Evolutionary conservation across 1,140 invertebrate species (phyloP), one percentile per base, ranked within the genome.

Genomic region (Drosophila watanabei): DNA sequence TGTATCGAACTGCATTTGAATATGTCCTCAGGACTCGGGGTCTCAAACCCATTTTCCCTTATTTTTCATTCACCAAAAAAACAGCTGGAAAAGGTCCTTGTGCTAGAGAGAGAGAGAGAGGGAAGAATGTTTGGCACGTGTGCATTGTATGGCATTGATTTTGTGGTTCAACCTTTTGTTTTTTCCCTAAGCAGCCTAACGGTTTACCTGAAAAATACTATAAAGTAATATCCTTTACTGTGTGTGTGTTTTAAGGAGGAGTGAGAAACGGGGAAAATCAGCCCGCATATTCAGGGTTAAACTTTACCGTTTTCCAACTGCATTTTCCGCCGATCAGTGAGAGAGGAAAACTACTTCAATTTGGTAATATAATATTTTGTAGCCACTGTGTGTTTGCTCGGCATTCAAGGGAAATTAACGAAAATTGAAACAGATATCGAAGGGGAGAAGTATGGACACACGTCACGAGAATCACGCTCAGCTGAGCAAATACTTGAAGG

Each of bases 401-500:
- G 65, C 76, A 70, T 79, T 79, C 65, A 68, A 79, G 43, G 60
- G 28, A 81, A 81, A 89, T 85, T 71, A 88, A 76, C 49, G 49
- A 65, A 75, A 68, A 73, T 66, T 66, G 79, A 72, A 88, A 88
- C 59, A 81, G 78, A 89, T 89, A 88, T 70, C 59, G 59, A 5
- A n/a, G 28, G 56, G 45, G 51, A 24, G 48, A 35, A 24, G 18
- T 13, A 35, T 8, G 13, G 18, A 14, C 20, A 79, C 77, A 79
- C 68, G 77, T 79, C 77, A 73, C 59, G 11, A 60, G 62, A 37
- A 45, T 66, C 57, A 64, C 58, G 59, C 63, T 80, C 85, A 88
- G 85, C 85, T 88, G 85, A 39, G 85, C 85, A 88, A 88, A 89
- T 90, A 81, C 78, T 90, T 69, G 72, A 85, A 72, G 68, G 85